Conservation (phyloP, 2,113 vertebrate species). For the Antennarius striatus region DNA sequence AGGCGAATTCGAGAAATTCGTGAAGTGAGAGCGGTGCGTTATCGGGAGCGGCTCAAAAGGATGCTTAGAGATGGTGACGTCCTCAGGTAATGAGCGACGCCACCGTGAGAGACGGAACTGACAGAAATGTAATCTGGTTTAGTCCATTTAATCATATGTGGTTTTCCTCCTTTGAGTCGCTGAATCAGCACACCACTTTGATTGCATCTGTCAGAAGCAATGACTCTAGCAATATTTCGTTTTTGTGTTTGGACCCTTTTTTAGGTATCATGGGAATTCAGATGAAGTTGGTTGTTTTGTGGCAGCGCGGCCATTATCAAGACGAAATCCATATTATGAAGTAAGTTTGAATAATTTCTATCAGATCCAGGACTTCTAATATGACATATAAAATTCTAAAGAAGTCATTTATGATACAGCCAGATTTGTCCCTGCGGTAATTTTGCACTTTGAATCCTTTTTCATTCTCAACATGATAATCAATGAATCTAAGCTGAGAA, state of each 20-base stretch:
- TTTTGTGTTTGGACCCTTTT: background rate
- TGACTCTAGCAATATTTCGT: background rate
- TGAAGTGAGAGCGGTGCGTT: slow-evolving; percentile 87
- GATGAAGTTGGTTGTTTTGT: slow-evolving; percentile 96
- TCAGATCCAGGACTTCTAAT: background rate
- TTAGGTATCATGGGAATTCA: slow-evolving; percentile 93
- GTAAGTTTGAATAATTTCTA: slow-evolving; percentile 70
- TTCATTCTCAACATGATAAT: too few species aligned
- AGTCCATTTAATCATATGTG: background rate
- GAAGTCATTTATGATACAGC: too few species aligned
- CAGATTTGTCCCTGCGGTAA: too few species aligned
- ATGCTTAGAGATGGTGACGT: slow-evolving; percentile 90
- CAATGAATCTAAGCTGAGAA: too few species aligned
- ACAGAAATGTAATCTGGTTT: background rate
- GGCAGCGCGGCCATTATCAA: slow-evolving; percentile 88
- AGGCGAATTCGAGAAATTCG: slow-evolving; percentile 90
- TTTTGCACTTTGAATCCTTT: too few species aligned
- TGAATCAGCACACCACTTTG: background rate
- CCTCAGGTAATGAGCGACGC: slow-evolving; percentile 78
- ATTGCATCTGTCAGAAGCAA: background rate
- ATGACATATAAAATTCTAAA: too few species aligned
- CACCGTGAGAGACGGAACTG: background rate
- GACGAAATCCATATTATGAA: slow-evolving; percentile 95
- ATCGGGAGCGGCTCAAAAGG: slow-evolving; percentile 88
- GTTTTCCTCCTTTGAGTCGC: too few species aligned